Conservation (phyloP, 1,140 invertebrate species). For the Hylaeus volcanicus region DNA sequence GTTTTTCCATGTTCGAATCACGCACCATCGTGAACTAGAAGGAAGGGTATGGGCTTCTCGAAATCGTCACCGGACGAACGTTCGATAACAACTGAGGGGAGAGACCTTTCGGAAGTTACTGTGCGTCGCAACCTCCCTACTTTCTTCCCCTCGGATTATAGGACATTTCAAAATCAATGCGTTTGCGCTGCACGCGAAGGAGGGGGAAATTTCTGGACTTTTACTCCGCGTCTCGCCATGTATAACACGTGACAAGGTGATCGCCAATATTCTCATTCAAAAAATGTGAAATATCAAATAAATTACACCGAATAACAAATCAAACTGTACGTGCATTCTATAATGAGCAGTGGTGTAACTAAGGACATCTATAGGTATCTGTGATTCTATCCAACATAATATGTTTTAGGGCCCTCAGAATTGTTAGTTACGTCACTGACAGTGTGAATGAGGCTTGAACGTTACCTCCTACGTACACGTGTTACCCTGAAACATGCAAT, state of each 20-base stretch:
- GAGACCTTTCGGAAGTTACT: constrained; percentile 53
- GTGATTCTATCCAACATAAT: too few relatives aligned
- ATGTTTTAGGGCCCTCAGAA: too few relatives aligned
- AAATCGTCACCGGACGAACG: constrained; percentile 19
- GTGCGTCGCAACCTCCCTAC: constrained; percentile 58
- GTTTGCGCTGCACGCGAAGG: neutral
- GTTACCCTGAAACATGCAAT: too few relatives aligned
- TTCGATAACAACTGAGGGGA: constrained; percentile 54
- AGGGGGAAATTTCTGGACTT: neutral
- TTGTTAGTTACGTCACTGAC: too few relatives aligned
- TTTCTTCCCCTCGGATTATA: neutral
- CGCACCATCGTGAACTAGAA: constrained; percentile 65
- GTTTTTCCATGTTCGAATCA: constrained; percentile 75
- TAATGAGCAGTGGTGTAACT: too few relatives aligned
- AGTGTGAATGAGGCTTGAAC: neutral
- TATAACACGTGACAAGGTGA: neutral
- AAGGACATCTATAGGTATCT: too few relatives aligned
- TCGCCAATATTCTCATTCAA: too few relatives aligned
- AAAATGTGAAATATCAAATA: too few relatives aligned
- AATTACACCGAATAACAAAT: too few relatives aligned
- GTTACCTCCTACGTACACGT: too few relatives aligned
- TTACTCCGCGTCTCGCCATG: neutral
- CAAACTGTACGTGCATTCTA: too few relatives aligned
- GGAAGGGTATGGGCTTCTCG: neutral
- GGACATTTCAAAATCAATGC: constrained; percentile 20